Base-by-base conservation (phyloP, 1,140 invertebrate species). In the Hyles euphorbiae region DNA sequence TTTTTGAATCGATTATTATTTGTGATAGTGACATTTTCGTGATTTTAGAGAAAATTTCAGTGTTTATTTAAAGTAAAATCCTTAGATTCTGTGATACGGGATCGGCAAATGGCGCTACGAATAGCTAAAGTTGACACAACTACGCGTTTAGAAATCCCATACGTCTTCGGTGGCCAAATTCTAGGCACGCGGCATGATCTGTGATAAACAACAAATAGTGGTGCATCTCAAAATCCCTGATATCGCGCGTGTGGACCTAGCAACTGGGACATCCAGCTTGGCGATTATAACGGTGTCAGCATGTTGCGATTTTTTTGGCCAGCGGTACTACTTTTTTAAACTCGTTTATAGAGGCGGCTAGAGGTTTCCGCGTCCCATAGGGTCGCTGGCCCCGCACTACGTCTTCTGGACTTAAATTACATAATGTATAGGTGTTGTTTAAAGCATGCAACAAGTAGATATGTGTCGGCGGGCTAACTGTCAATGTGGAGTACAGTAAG, bases 231-330 rank as follows among this genome's bases (percentile, higher is more conserved):
- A 72, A 78, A 82, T 78, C 84, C 78, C 75, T 82, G 73, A 80
- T 75, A 83, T 75, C 76, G 72, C 70, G 78, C 81, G 75, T 82
- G 71, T 80, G 72, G 74, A 78, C 77, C 75, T 83, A 83, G 77
- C 85, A 89, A 87, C 81, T 87, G 79, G 87, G 81, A 82, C 88
- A 89, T 87, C 87, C 88, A 86, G 83, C 87, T 82, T 85, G 87
- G 88, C 88, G 86, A 88, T 86, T 86, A 88, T 89, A 89, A 89
- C 88, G 88, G 88, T 89, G 88, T 87, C 87, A 88, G 84, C 87
- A 89, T 89, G 87, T 89, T 87, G 88, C 87, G 83, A 89, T 89
- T 89, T 89, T 89, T 88, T 89, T 89, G 86, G 87, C 82, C 80
- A 89, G 86, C 86, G 88, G 85, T 88, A 87, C 87, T 87, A 87